Conservation (phyloP, 2,888 invertebrate genomes). For the Tethea ocularis region DNA sequence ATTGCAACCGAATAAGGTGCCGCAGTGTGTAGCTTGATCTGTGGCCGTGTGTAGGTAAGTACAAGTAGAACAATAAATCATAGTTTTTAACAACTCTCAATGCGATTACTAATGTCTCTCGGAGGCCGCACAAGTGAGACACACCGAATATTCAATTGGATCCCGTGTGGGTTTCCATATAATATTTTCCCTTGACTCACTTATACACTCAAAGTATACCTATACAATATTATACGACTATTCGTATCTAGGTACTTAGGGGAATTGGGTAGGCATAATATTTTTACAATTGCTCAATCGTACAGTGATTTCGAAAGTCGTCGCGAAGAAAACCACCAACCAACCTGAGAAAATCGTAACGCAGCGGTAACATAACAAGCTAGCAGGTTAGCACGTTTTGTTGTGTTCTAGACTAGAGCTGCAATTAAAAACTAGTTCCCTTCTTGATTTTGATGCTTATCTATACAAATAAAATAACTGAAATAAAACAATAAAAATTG, state of each 20-base stretch:
- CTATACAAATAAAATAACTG: too few species aligned
- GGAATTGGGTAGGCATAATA: not conserved
- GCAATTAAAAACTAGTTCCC: not conserved
- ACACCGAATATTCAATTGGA: slow-evolving; percentile 70
- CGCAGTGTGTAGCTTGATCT: too few species aligned
- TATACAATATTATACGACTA: slow-evolving; percentile 1
- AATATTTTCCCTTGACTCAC: slow-evolving; percentile 42
- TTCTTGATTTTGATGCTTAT: too few species aligned
- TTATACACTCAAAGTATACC: not conserved
- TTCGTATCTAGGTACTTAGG: not conserved
- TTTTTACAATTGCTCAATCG: too few species aligned
- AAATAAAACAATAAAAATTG: not conserved
- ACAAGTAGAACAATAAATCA: slow-evolving; percentile 56
- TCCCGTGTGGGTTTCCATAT: slow-evolving; percentile 46
- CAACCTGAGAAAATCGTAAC: too few species aligned
- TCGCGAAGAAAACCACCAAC: too few species aligned
- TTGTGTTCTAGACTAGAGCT: too few species aligned
- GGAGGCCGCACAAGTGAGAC: slow-evolving; percentile 72
- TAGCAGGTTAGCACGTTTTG: too few species aligned
- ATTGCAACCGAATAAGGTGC: too few species aligned
- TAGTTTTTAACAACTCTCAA: slow-evolving; percentile 62
- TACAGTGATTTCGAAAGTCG: too few species aligned
- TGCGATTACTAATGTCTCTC: slow-evolving; percentile 65
- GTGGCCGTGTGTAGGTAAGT: slow-evolving; percentile 17
- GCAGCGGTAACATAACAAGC: too few species aligned